phyloP scores from a whole-genome alignment of 2,797 vertebrate genomes.

The Zalophus californianus region DNA sequence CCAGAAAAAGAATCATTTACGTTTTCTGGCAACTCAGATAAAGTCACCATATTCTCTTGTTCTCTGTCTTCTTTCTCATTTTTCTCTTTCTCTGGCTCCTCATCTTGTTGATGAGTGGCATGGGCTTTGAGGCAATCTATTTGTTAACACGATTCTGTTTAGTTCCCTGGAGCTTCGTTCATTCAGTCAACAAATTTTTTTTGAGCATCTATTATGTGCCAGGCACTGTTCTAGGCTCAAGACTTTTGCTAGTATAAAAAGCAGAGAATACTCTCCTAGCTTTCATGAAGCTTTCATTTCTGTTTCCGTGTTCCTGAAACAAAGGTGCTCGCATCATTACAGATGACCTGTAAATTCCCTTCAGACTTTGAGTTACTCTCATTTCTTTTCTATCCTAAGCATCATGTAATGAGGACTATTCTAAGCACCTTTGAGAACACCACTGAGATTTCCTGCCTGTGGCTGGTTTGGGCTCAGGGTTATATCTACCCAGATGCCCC shows the following conservation, averaged over 20 bases:
- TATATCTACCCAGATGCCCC: neutral
- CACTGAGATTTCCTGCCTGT: neutral
- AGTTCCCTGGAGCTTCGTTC: neutral
- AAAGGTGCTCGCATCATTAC: neutral
- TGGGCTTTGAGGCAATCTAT: neutral
- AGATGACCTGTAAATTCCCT: neutral
- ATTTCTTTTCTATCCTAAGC: neutral
- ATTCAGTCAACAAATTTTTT: neutral
- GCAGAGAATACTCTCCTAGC: neutral
- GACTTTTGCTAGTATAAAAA: neutral
- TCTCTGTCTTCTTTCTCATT: neutral
- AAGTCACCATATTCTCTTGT: neutral
- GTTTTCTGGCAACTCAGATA: neutral
- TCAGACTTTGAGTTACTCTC: neutral
- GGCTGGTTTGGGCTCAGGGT: slow-evolving; percentile 8
- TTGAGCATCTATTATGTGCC: neutral
- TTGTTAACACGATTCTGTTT: neutral
- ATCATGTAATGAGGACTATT: neutral
- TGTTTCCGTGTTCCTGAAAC: neutral
- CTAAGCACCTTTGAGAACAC: neutral
- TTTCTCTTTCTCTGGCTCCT: neutral
- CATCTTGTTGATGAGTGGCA: neutral
- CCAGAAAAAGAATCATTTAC: neutral
- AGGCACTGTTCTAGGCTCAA: slow-evolving; percentile 17
- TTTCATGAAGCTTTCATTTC: neutral